These are phyloP conservation scores for Sternotherus odoratus DNA, from an alignment of 2,797 vertebrate species.

Conservation along the genomic window DNA sequence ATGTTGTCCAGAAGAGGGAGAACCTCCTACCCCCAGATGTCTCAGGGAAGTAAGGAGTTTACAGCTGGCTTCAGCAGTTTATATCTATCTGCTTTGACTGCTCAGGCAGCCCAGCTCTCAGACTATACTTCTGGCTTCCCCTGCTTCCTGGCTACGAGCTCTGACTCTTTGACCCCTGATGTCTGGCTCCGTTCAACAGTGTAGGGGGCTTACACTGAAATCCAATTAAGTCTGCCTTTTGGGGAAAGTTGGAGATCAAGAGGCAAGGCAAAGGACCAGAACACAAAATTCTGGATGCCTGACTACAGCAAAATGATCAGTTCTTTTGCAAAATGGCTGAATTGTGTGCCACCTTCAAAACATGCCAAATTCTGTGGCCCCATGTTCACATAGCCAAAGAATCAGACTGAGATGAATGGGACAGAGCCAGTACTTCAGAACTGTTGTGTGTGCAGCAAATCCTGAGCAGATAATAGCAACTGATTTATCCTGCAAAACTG, in stretches of 20 bases:
- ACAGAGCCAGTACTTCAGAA: background rate
- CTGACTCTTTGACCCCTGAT: background rate
- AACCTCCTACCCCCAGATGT: background rate
- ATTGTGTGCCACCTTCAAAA: background rate
- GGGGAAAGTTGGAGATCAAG: background rate
- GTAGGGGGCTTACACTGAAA: background rate
- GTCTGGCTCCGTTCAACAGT: background rate
- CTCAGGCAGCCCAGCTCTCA: background rate
- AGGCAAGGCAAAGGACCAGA: background rate
- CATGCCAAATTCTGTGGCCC: background rate
- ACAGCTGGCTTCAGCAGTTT: background rate
- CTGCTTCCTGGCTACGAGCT: background rate
- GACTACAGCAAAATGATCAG: background rate
- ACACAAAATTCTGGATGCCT: background rate
- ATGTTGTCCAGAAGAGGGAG: background rate
- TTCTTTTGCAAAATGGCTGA: background rate
- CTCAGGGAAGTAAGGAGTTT: background rate
- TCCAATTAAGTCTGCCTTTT: background rate
- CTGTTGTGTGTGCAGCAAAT: background rate
- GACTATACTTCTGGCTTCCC: background rate
- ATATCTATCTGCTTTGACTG: background rate
- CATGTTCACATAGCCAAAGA: too few species aligned
- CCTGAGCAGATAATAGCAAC: background rate
- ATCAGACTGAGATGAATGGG: background rate
- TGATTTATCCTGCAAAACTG: conserved; percentile 37